phyloP scores from a whole-genome alignment of 2,888 invertebrate genomes.

The Diadegma fenestrale region DNA sequence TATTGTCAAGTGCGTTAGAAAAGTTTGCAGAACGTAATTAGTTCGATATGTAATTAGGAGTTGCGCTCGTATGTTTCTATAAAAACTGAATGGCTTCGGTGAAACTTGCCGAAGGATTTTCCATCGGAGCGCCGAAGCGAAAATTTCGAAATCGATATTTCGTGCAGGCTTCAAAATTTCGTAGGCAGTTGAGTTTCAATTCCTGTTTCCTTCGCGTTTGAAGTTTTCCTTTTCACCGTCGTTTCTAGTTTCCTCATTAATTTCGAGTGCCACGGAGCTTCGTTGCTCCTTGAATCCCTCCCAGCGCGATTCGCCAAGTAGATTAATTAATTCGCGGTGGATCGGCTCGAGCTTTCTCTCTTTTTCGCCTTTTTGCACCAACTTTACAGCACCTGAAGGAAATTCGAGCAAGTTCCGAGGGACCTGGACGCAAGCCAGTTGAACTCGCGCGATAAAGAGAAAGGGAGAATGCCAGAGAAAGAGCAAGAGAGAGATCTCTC shows the following conservation, averaged over 20 bases:
- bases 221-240: constrained; percentile 49
- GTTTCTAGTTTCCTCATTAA: constrained; percentile 58
- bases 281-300: background rate
- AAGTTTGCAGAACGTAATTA: too few relatives aligned
- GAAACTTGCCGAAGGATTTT: background rate
- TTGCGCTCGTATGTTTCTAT: too few relatives aligned
- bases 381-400: constrained; percentile 43
- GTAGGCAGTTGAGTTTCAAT: constrained; percentile 17
- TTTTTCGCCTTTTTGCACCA: constrained; percentile 22
- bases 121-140: background rate
- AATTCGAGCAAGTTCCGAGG: constrained; percentile 49
- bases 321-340: constrained; percentile 63
- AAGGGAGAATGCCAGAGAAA: constrained; percentile 13
- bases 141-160: constrained; percentile 20
- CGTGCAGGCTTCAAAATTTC: background rate
- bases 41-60: too few relatives aligned
- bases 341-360: constrained; percentile 26
- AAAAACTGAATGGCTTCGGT: background rate
- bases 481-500: constrained; percentile 35
- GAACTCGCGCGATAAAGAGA: constrained; percentile 22
- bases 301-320: constrained; percentile 35
- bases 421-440: constrained; percentile 64
- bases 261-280: constrained; percentile 28
- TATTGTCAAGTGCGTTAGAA: too few relatives aligned
- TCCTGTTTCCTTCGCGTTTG: constrained; percentile 20